Conservation (phyloP, 2,797 vertebrate genomes). For the Danio aesculapii region DNA sequence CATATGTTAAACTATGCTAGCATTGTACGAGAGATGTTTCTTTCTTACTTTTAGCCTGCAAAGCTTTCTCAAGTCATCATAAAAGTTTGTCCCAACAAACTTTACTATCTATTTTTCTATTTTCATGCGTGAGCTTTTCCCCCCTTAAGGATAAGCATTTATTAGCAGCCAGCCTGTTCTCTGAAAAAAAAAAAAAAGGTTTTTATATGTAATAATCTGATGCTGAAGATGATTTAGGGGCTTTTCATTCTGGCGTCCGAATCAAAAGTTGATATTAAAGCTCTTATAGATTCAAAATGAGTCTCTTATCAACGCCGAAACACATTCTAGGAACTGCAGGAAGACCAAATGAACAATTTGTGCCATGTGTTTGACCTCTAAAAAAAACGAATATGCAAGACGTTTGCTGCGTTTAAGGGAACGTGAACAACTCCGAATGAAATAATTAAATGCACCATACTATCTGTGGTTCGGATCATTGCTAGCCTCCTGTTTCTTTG, state of each 20-base stretch:
- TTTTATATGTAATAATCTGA: neutral
- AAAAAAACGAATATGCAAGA: neutral
- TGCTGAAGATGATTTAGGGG: neutral
- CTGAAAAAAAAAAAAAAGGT: neutral
- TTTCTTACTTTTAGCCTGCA: neutral
- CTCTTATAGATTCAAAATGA: neutral
- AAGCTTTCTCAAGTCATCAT: neutral
- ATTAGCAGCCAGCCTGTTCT: neutral
- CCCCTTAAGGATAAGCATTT: neutral
- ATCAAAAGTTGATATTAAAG: neutral
- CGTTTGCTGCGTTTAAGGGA: neutral
- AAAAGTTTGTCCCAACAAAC: neutral
- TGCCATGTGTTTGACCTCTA: neutral
- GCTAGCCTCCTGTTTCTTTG: constrained; percentile 32
- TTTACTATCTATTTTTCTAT: neutral
- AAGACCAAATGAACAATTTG: neutral
- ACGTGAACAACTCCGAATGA: neutral
- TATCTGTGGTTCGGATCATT: constrained; percentile 26
- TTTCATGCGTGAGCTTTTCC: no score
- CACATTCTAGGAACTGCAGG: neutral
- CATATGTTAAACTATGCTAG: no score
- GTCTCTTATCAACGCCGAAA: neutral
- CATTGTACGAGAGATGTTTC: no score
- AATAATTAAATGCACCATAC: constrained; percentile 14
- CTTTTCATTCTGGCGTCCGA: neutral